Percentiles rank a stretch among this genome's conserved stretches.
These are phyloP conservation scores for Oncorhynchus keta DNA, from an alignment of 2,113 vertebrate species.

Conservation along the genomic window DNA sequence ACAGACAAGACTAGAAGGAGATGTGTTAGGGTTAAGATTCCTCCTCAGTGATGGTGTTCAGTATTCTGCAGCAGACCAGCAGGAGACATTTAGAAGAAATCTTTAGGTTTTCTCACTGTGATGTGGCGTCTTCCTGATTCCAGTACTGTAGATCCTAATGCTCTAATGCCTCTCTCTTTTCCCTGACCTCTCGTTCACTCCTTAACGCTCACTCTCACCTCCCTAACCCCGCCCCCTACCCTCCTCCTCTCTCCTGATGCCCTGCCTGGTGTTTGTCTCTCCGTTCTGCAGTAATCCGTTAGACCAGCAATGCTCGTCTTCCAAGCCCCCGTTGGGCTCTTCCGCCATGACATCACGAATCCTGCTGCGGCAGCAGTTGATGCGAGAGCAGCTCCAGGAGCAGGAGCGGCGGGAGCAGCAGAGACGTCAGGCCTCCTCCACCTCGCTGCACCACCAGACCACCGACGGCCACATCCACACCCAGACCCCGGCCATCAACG, in stretches of 20 bases:
- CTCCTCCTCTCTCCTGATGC: neutral
- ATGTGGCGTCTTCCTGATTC: too few relatives aligned
- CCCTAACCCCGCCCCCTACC: conserved; percentile 16
- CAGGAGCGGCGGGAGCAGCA: conserved; percentile 94
- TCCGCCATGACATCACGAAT: conserved; percentile 93
- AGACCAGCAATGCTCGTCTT: conserved; percentile 85
- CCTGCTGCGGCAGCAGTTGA: conserved; percentile 97
- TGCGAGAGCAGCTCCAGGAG: conserved; percentile 98
- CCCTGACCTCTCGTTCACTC: conserved; percentile 22
- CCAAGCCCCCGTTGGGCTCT: conserved; percentile 94
- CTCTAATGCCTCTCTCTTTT: conserved; percentile 36
- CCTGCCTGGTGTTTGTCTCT: conserved; percentile 10
- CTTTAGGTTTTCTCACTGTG: too few relatives aligned
- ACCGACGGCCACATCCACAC: conserved; percentile 76
- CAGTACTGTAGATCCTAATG: too few relatives aligned
- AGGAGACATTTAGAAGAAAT: too few relatives aligned
- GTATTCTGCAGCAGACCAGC: too few relatives aligned
- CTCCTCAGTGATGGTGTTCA: too few relatives aligned
- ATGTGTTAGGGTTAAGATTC: too few relatives aligned
- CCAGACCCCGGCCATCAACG: conserved; percentile 95
- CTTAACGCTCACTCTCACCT: conserved; percentile 12
- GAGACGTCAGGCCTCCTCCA: conserved; percentile 85
- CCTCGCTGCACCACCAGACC: conserved; percentile 73
- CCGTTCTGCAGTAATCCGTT: conserved; percentile 75
- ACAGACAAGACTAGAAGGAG: too few relatives aligned